Percentiles rank a stretch among this genome's conserved stretches.
These are phyloP conservation scores for Esox niger DNA, from an alignment of 2,113 vertebrate genomes.

Conservation along the genomic window DNA sequence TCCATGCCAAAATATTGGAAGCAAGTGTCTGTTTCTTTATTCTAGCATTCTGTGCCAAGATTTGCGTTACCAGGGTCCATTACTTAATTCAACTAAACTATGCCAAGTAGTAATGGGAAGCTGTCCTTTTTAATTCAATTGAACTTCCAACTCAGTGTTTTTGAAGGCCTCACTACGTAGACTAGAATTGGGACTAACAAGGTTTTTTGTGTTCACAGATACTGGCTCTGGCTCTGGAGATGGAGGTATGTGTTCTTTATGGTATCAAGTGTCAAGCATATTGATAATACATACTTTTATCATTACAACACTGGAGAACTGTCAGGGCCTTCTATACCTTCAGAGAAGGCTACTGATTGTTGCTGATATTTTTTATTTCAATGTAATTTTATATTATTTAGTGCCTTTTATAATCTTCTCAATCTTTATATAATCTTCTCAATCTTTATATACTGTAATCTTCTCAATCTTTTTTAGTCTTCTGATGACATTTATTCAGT, in stretches of 20 bases:
- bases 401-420: too few species aligned
- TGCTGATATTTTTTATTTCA: too few species aligned
- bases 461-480: too few species aligned
- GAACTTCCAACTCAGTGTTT: not conserved
- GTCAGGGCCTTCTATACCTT: too few species aligned
- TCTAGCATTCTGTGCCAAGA: conserved; percentile 12
- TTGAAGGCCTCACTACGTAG: not conserved
- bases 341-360: too few species aligned
- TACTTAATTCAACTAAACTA: conserved; percentile 40
- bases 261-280: not conserved
- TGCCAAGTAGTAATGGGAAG: conserved; percentile 19
- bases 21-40: conserved; percentile 36
- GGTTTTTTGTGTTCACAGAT: conserved; percentile 55
- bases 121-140: not conserved
- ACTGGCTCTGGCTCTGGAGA: conserved; percentile 66
- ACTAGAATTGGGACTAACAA: not conserved
- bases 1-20: conserved; percentile 34
- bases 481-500: too few species aligned
- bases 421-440: too few species aligned
- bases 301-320: too few species aligned
- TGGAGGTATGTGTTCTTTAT: conserved; percentile 49
- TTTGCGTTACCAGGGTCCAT: conserved; percentile 23
- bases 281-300: not conserved
- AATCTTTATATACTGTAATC: too few species aligned
- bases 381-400: too few species aligned